Base-by-base conservation (phyloP, 1,140 invertebrate species). In the Wiebesia pumilae region DNA sequence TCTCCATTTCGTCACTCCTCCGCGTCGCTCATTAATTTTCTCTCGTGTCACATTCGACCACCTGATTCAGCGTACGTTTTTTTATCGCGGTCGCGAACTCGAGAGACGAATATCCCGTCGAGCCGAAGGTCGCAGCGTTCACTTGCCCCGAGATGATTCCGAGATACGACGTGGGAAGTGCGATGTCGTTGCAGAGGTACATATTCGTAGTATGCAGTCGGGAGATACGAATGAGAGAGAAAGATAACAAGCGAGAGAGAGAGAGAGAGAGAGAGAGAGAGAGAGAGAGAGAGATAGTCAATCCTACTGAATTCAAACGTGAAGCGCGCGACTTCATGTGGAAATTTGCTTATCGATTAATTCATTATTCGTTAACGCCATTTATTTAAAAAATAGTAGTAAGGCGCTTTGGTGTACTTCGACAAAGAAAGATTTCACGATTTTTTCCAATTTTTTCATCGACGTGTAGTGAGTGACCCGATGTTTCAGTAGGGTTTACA, bases 91-190 rank as follows among this genome's bases (percentile, higher is more conserved):
- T 75, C 71, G 24, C 10, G 71, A 40, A 43, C 71, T 10, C 40
- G 27, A n/a, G 38, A 73, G 24, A 6, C 7, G 24, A 27, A 24
- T 40, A 6, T 27, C 71, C 4, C 35, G 16, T 1, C 2, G 24
- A 67, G 3, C 27, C 38, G 40, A 58, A 58, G 27, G 12, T 43
- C 30, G 38, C 4, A 40, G 71, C 0, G 4, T n/a, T 38, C 14
- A 21, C 38, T 43, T n/a, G 27, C 75, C n/a, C 24, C 54, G 69
- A 86, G 40, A 91, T 93, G 92, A 90, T 93, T 16, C 91, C 92
- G 21, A 89, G 91, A 87, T 93, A 93, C 81, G 92, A 93, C 81
- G 88, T 93, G 47, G 90, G 90, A 40, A 92, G 91, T 71, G 91
- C 91, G 0, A 87, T 92, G 73, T 92, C 91, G 19, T 83, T 92